Evolutionary conservation across 2,888 invertebrate genomes (phyloP).

Genomic region (Amiota mariae): DNA sequence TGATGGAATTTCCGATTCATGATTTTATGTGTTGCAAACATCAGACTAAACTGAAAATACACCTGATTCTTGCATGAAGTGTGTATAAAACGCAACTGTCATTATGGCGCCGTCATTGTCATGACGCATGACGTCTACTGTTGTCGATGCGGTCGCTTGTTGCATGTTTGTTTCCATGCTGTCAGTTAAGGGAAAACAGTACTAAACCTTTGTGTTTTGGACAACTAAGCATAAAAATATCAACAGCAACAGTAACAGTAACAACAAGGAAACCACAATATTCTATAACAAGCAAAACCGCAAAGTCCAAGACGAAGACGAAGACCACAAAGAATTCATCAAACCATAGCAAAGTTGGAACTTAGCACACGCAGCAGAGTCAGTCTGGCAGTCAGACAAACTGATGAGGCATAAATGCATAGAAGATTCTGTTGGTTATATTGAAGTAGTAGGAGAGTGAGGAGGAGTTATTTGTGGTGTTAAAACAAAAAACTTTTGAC

Average conservation of each 20-base stretch:
- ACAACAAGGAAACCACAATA: constrained; percentile 7
- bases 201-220: not conserved
- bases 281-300: not conserved
- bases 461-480: too few relatives aligned
- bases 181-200: not conserved
- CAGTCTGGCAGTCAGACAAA: not conserved
- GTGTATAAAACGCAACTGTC: constrained; percentile 7
- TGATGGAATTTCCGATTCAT: too few relatives aligned
- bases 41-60: too few relatives aligned
- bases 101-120: constrained; percentile 15
- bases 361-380: not conserved
- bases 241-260: not conserved
- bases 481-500: too few relatives aligned
- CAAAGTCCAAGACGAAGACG: constrained; percentile 13
- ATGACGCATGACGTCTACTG: not conserved
- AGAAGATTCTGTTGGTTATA: too few relatives aligned
- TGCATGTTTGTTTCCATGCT: not conserved
- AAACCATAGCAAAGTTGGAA: constrained; percentile 1
- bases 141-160: not conserved
- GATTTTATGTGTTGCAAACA: too few relatives aligned
- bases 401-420: too few relatives aligned
- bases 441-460: not conserved
- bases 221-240: not conserved
- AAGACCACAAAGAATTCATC: constrained; percentile 5
- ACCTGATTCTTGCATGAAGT: too few relatives aligned